These are phyloP conservation scores for Diadumene lineata DNA, from an alignment of 92 coral and sea anemone species.

Conservation along the genomic window DNA sequence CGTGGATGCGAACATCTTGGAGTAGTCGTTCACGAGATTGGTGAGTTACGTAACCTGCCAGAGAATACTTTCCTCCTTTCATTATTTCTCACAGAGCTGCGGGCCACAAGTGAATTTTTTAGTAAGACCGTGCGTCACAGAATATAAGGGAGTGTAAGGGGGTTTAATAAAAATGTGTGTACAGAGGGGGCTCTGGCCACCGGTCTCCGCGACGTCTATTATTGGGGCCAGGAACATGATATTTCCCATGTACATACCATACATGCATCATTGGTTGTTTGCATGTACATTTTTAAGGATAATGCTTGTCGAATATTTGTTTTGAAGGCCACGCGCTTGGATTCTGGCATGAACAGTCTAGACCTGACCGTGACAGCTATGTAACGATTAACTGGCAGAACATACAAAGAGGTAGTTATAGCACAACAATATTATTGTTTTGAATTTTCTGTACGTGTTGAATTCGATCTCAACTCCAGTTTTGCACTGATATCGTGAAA, in stretches of 20 bases:
- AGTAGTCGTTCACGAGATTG: slow-evolving; percentile 80
- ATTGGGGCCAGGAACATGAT: background rate
- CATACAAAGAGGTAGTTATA: slow-evolving; percentile 49
- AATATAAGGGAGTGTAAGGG: background rate
- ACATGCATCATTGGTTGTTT: no score
- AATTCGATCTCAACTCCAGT: no score
- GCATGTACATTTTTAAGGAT: background rate
- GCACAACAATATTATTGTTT: background rate
- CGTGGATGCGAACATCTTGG: slow-evolving; percentile 78
- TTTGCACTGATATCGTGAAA: no score
- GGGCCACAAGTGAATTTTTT: background rate
- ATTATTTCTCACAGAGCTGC: background rate
- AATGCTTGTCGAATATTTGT: no score
- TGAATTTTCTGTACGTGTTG: no score
- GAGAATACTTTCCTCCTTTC: background rate
- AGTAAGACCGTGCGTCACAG: background rate
- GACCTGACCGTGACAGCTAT: slow-evolving; percentile 69
- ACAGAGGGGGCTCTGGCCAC: background rate
- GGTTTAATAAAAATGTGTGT: background rate
- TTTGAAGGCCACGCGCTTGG: slow-evolving; percentile 70
- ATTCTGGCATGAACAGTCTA: slow-evolving; percentile 80
- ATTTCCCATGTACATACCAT: no score
- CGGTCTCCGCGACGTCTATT: background rate
- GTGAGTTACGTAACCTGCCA: slow-evolving; percentile 51
- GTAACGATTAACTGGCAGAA: slow-evolving; percentile 67